Percentiles rank a stretch among this genome's conserved stretches.
phyloP scores from a whole-genome alignment of 2,113 vertebrate genomes.

The Pelusios castaneus region DNA sequence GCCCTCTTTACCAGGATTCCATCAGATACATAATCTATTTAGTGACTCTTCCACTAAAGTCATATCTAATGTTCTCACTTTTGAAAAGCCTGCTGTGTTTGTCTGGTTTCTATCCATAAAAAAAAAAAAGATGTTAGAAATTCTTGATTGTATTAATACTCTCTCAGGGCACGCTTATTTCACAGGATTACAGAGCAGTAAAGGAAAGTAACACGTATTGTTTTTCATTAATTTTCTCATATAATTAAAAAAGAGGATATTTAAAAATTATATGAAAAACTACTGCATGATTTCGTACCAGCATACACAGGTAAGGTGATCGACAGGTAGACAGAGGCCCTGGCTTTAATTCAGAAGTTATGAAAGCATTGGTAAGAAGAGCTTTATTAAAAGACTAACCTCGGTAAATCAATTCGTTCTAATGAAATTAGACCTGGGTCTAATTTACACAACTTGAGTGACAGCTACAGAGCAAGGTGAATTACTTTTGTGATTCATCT shows the following conservation, averaged over 20 bases:
- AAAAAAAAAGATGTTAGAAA: slow-evolving; percentile 3
- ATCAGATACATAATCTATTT: slow-evolving; percentile 30
- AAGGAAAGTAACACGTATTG: neutral
- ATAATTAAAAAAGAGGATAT: neutral
- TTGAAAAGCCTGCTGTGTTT: slow-evolving; percentile 39
- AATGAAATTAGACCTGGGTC: neutral
- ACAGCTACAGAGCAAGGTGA: neutral
- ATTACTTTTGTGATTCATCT: neutral
- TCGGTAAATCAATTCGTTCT: neutral
- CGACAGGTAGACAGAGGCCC: neutral
- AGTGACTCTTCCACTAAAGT: slow-evolving; percentile 39
- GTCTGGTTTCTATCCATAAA: neutral
- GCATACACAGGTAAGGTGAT: neutral
- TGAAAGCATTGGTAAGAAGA: neutral
- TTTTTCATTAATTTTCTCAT: slow-evolving; percentile 12
- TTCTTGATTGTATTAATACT: neutral
- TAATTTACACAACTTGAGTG: neutral
- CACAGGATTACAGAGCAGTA: neutral
- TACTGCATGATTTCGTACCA: neutral
- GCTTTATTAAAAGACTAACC: neutral
- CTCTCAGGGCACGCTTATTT: slow-evolving; percentile 1
- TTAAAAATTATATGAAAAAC: neutral
- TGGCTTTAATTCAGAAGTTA: neutral
- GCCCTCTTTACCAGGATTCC: neutral
- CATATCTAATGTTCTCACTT: neutral